phyloP scores from a whole-genome alignment of 2,797 vertebrate species.

The Artibeus lituratus region DNA sequence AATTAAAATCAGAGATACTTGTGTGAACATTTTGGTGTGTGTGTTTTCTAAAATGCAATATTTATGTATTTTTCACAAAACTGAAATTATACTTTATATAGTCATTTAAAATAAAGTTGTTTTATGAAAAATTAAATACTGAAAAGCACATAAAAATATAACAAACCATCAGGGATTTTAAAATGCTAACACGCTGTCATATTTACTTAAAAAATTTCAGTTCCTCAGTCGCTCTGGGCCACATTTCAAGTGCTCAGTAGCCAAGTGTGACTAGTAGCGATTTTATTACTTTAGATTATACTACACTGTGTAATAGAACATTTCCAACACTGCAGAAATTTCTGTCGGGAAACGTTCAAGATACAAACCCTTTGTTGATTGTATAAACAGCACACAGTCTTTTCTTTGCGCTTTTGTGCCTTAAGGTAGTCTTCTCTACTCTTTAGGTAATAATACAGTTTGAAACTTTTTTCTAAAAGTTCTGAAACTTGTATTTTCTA shows the following conservation, averaged over 20 bases:
- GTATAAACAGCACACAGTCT: background rate
- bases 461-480: background rate
- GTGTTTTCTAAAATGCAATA: background rate
- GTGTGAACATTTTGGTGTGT: background rate
- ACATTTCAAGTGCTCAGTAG: background rate
- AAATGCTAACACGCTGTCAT: background rate
- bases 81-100: background rate
- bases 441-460: background rate
- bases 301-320: background rate
- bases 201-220: slow-evolving; percentile 25
- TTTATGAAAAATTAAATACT: slow-evolving; percentile 20
- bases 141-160: background rate
- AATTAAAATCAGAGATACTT: background rate
- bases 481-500: background rate
- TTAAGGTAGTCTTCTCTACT: background rate
- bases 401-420: background rate
- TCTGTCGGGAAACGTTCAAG: slow-evolving; percentile 9
- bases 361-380: background rate
- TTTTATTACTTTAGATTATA: slow-evolving; percentile 1
- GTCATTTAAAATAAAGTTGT: slow-evolving; percentile 18
- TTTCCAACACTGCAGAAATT: background rate
- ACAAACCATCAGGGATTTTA: background rate
- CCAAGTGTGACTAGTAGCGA: background rate
- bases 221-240: background rate
- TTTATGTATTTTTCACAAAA: background rate